Percentiles rank a stretch among this genome's conserved stretches.
These are phyloP conservation scores for Pontoporia blainvillei DNA, from an alignment of 2,113 vertebrate species.

Conservation along the genomic window DNA sequence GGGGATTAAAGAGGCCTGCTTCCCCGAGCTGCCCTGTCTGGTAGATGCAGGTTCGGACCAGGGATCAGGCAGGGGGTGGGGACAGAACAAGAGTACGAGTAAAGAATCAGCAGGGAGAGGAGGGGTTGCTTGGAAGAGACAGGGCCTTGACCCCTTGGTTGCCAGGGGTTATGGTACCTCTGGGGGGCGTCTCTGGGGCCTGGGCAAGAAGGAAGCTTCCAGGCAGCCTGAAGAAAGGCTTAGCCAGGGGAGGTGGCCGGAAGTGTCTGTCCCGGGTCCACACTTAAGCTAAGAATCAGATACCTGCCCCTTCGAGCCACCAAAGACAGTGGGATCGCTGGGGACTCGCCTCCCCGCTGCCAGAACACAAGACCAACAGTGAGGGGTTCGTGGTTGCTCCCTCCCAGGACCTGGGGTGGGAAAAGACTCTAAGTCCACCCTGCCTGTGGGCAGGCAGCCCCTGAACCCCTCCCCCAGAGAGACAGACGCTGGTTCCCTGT, in stretches of 20 bases:
- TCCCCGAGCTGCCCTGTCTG: background rate
- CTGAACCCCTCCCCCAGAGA: background rate
- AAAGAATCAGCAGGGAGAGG: background rate
- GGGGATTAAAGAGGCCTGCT: background rate
- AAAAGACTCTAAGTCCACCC: background rate
- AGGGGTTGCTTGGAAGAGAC: too few species aligned
- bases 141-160: background rate
- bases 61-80: rapidly evolving
- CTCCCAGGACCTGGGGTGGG: background rate
- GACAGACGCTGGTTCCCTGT: rapidly evolving
- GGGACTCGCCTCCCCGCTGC: background rate
- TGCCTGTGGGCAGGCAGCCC: background rate
- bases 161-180: background rate
- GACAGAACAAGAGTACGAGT: background rate
- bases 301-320: background rate
- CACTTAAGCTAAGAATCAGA: background rate
- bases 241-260: too few species aligned
- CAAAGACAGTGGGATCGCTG: background rate
- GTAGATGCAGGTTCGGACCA: rapidly evolving
- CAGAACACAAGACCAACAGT: background rate
- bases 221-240: background rate
- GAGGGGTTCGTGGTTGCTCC: background rate
- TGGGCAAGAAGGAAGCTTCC: background rate
- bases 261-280: background rate
- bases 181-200: background rate